Evolutionary conservation across 2,888 invertebrate genomes (phyloP).

Genomic region (Frankliniella intonsa): DNA sequence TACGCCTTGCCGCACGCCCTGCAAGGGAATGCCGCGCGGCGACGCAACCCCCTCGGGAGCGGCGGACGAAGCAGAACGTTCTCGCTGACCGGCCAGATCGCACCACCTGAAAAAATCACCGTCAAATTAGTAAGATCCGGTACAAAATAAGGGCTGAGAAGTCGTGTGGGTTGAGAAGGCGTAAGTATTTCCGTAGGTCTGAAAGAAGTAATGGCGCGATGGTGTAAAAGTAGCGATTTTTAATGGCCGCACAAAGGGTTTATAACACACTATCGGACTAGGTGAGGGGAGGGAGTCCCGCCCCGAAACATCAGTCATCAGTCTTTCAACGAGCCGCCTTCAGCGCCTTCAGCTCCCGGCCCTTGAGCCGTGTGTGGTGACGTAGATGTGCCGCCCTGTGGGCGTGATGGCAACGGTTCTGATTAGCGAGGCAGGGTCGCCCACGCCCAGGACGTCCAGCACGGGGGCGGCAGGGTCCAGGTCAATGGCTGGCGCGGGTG

Average conservation of each 20-base stretch:
- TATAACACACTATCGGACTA: too few relatives aligned
- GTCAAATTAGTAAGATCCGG: neutral
- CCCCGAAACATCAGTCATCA: too few relatives aligned
- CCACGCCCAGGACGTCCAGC: neutral
- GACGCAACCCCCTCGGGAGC: neutral
- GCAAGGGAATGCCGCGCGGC: slow-evolving; percentile 37
- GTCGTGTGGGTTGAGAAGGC: too few relatives aligned
- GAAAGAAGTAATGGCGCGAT: too few relatives aligned
- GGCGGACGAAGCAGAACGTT: neutral
- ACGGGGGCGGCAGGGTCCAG: neutral
- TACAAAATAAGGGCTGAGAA: too few relatives aligned
- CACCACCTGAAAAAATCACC: neutral
- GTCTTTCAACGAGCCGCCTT: too few relatives aligned
- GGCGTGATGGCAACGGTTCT: neutral
- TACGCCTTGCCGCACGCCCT: slow-evolving; percentile 43
- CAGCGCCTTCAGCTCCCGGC: too few relatives aligned
- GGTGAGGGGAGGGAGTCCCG: too few relatives aligned
- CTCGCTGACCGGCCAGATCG: neutral
- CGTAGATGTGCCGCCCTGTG: neutral
- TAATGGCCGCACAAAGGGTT: too few relatives aligned
- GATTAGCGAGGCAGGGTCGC: neutral
- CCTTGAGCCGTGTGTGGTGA: neutral
- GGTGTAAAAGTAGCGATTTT: too few relatives aligned
- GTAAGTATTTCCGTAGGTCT: too few relatives aligned
- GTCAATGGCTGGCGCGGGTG: too few relatives aligned